Base-by-base conservation (phyloP, 2,113 vertebrate species). In the Suricata suricatta region DNA sequence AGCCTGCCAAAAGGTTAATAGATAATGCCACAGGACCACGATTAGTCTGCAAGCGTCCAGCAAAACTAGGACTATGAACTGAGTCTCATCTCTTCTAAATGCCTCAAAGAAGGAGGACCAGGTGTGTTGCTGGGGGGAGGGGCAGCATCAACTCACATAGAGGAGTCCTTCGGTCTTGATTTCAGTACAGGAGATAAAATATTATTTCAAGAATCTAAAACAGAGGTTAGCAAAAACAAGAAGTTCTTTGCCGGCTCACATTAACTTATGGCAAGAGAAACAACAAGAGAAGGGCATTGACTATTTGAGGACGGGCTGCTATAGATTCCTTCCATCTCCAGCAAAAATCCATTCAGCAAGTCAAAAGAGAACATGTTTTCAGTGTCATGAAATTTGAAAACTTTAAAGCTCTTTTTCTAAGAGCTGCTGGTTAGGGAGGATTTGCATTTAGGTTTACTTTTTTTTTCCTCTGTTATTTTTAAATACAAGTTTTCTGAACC, bases 361-460 rank as follows among this genome's bases (percentile, higher is more conserved):
- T 38, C 33, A 76, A 96, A 96, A 54, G 38, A 25, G 63, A 92
- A 74, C 35, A 57, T 50, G 25, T 41, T 11, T 87, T 81, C 15
- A 27, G 3, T 88, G 52, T 79, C 87, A 77, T 29, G 13, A 69
- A 79, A 2, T 0, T 19, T 76, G 88, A 92, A 98, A 96, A 82
- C n/a, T 76, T 68, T 93, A 6, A 72, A 33, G 1, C n/a, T 97
- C 33, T 57, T 96, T 96, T 96, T 90, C 31, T 3, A 79, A 95
- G 41, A 76, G 31, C 21, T 83, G 6, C 27, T 60, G 25, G 10
- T 74, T 72, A 96, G 35, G 27, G 17, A 14, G 41, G 12, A 79
- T n/a, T 50, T 93, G 1, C 66, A 68, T 5, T 92, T 97, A 54
- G 72, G 23, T 82, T 88, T 52, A 9, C 1, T 80, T 71, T 5